Evolutionary conservation across 2,888 invertebrate species (phyloP), one percentile per base, ranked within the genome.

Genomic region (Hecatera dysodea): DNA sequence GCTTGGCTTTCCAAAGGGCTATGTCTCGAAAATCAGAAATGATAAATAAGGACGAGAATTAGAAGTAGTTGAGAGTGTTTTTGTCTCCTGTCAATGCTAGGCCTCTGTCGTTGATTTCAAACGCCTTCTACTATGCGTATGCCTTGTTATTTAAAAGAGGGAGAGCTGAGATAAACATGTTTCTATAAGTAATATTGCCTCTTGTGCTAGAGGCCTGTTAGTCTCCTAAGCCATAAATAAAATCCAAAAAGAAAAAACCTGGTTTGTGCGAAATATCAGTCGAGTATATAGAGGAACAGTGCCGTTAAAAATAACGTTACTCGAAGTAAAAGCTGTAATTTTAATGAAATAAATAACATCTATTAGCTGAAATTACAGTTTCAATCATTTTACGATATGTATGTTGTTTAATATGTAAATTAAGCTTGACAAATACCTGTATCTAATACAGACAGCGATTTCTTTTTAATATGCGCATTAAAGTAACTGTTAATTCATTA

Each of bases 391-490:
- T 22, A 33, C n/a, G 24, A 55, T 42, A 42, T 4, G 9, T 27
- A n/a, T n/a, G 39, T 39, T 46, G 12, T 11, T 11, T 11, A 53
- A 29, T 55, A n/a, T 55, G 56, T 12, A 17, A 42, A 50, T 15
- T 62, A 19, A 52, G 52, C 50, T 44, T 66, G 56, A 57, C 8
- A 27, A 56, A 74, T 36, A 17, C 27, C 17, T 56, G 12, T 29
- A 33, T 12, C 33, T 33, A 22, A 29, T 29, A 29, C 29, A 63
- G 4, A 44, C 15, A 11, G n/a, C 46, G 36, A 17, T 74, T 65
- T 66, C 11, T 48, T 72, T 24, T 48, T 62, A 39, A 33, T 39
- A 33, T 42, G 2, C 3, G 24, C n/a, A 39, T 55, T 46, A 72
- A 46, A 72, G 15, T 63, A 19, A 56, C 19, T 29, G n/a, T 11